These are phyloP conservation scores for Coptotermes formosanus DNA, from an alignment of 1,140 invertebrate species.

Conservation along the genomic window DNA sequence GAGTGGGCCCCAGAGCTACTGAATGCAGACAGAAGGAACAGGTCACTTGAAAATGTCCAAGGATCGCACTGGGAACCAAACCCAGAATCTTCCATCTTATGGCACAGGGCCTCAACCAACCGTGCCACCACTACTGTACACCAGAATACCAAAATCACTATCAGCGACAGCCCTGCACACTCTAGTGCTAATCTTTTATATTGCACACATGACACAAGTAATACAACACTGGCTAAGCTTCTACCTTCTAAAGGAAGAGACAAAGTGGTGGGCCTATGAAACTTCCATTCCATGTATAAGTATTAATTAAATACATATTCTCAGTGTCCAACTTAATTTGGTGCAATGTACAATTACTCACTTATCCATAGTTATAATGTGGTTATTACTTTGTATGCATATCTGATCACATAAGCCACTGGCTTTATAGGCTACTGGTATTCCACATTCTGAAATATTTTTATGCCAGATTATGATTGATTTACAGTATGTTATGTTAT, in stretches of 20 bases:
- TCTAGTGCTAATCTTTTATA: too few species aligned
- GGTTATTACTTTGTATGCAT: neutral
- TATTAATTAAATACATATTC: neutral
- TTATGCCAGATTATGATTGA: neutral
- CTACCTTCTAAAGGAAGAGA: neutral
- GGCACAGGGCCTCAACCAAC: too few species aligned
- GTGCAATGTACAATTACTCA: neutral
- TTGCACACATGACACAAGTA: too few species aligned
- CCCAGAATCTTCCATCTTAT: too few species aligned
- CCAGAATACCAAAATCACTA: too few species aligned
- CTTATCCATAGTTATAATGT: neutral
- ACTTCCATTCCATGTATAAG: neutral
- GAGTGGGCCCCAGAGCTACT: too few species aligned
- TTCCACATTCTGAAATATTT: neutral
- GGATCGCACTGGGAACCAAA: too few species aligned
- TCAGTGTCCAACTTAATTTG: neutral
- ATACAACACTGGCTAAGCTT: too few species aligned
- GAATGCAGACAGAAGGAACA: too few species aligned
- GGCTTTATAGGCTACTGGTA: neutral
- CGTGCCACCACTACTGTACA: too few species aligned
- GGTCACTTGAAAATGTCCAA: too few species aligned
- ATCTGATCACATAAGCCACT: neutral
- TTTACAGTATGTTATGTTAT: neutral
- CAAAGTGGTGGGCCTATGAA: neutral
- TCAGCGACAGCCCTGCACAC: too few species aligned